phyloP scores from a whole-genome alignment of 2,113 vertebrate genomes.

The Varanus salvator region DNA sequence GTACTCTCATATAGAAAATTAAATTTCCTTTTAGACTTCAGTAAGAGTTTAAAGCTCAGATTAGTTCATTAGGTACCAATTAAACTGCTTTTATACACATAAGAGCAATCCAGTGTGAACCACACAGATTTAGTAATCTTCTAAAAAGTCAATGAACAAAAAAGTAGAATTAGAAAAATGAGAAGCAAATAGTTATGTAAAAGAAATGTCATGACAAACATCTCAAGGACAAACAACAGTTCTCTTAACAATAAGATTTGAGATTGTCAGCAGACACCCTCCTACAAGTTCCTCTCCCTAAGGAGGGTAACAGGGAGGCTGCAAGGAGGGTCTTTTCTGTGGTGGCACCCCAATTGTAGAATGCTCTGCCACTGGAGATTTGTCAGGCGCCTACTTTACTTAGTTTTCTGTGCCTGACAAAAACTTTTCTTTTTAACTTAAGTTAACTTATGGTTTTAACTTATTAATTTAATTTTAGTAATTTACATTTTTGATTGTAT shows the following conservation, averaged over 20 bases:
- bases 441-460: too few relatives aligned
- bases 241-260: not conserved
- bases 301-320: too few relatives aligned
- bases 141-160: not conserved
- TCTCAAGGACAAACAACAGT: not conserved
- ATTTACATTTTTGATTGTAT: too few relatives aligned
- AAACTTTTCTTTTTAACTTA: too few relatives aligned
- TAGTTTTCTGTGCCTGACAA: too few relatives aligned
- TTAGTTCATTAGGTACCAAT: not conserved
- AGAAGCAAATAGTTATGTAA: not conserved
- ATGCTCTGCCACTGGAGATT: too few relatives aligned
- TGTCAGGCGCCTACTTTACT: too few relatives aligned
- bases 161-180: not conserved
- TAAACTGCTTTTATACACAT: not conserved
- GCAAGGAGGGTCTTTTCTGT: too few relatives aligned
- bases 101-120: not conserved
- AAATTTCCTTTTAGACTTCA: not conserved
- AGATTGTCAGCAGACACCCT: too few relatives aligned
- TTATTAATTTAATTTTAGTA: too few relatives aligned
- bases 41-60: not conserved
- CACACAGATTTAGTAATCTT: not conserved
- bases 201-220: not conserved
- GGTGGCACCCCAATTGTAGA: too few relatives aligned
- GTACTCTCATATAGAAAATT: not conserved
- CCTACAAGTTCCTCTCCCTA: too few relatives aligned